Base-by-base conservation (phyloP, 2,113 vertebrate species). In the Marcusenius ussheri region DNA sequence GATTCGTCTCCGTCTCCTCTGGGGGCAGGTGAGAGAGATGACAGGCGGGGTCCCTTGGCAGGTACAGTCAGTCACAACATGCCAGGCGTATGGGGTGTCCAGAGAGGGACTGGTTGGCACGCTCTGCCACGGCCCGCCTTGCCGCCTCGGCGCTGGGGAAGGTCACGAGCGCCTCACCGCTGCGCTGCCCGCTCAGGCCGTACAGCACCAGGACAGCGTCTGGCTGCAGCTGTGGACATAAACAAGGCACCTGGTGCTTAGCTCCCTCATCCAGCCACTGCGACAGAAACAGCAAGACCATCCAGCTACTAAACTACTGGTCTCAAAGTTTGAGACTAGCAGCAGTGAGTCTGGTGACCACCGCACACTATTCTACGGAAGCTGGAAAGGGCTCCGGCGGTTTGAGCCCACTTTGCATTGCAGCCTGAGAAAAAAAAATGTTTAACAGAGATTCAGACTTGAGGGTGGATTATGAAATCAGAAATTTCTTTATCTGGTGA, bases 111-210 rank as follows among this genome's bases (percentile, higher is more conserved):
- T 95, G 94, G 90, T 94, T 96, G 0, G 96, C 96, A 91, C 95
- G 95, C 94, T 98, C 97, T 2, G 95, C 94, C 91, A 98, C 94
- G 5, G 97, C 97, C 87, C 90, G 96, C 92, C 94, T 95, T 86
- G 97, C 97, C 0, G 94, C 90, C 91, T 97, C 97, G 93, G 97
- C 95, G 39, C 95, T 97, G 87, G 97, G 96, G 91, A 98, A 98
- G 90, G 96, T 97, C 94, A 98, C 95, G 92, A 98, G 92, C 0
- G 97, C 97, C 93, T 98, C 97, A 2, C 97, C 97, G n/a, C 97
- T 97, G 94, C 97, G 96, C 94, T 97, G 97, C 90, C 97, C 97
- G 35, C 95, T 97, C 91, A 97, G 96, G 95, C 97, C 97, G 93
- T 97, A 97, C 94, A 98, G 94, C 92, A 97, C 91, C 6, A 98